These are phyloP conservation scores for Junonia oenone DNA, from an alignment of 2,888 invertebrate species.

Conservation along the genomic window DNA sequence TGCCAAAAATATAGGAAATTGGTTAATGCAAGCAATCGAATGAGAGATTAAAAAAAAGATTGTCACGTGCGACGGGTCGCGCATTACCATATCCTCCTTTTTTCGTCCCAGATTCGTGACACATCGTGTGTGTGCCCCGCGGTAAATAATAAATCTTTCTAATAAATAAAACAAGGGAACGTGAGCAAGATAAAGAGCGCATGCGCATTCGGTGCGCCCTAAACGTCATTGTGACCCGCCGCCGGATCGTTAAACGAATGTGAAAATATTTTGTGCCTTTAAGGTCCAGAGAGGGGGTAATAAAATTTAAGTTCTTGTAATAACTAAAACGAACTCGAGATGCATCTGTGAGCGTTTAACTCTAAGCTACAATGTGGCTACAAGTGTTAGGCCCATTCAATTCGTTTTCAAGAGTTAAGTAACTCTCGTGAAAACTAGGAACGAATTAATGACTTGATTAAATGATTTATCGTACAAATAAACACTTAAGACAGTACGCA, in stretches of 20 bases:
- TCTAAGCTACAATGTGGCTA: background rate
- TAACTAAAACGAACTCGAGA: conserved; percentile 12
- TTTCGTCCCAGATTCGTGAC: conserved; percentile 73
- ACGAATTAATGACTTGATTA: too few species aligned
- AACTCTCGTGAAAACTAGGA: background rate
- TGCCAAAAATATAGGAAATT: conserved; percentile 37
- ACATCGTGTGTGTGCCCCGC: conserved; percentile 73
- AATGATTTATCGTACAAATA: too few species aligned
- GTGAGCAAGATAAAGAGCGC: conserved; percentile 74
- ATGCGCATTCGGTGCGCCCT: conserved; percentile 74
- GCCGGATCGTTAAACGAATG: conserved; percentile 73
- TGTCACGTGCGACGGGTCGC: conserved; percentile 63
- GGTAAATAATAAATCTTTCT: conserved; percentile 79
- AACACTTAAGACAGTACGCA: too few species aligned
- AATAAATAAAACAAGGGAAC: conserved; percentile 79
- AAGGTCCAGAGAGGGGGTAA: conserved; percentile 38
- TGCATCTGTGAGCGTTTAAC: background rate
- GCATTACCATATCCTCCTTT: conserved; percentile 73
- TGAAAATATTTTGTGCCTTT: conserved; percentile 69
- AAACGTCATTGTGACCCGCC: conserved; percentile 66
- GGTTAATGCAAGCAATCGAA: conserved; percentile 36
- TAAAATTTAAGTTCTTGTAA: conserved; percentile 22
- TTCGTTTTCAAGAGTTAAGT: background rate
- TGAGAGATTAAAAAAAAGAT: conserved; percentile 50
- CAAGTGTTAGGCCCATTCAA: background rate